Evolutionary conservation across 2,113 vertebrate genomes (phyloP), one percentile per base, ranked within the genome.

Genomic region (Gracilinanus agilis): DNA sequence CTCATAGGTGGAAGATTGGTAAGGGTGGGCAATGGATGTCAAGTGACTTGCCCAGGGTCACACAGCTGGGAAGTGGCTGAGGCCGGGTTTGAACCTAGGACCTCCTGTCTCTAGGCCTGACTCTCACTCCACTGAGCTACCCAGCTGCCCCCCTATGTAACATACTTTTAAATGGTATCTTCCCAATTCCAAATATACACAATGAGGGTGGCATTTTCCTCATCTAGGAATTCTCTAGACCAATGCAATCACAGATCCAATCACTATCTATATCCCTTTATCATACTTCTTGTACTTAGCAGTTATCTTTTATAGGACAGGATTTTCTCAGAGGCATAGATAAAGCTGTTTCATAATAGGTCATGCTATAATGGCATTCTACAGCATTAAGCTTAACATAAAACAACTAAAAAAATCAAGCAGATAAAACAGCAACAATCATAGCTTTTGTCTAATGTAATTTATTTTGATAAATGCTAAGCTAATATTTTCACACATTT

Each of bases 401-500:
- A 83, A 83, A 83, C n/a, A 83, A 83, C n/a, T 90, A 53, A 29
- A 90, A 53, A 53, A 44, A 90, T 29, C 10, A 90, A 90, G 44
- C 24, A 53, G 89, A 90, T 90, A 53, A 90, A 49, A 53, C 27
- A 90, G 49, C 49, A 29, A 24, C 44, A 44, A 53, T 49, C 16
- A 27, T 27, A 90, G 89, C 49, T 90, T 90, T 44, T 56, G 61
- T 34, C 55, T 91, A 92, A 94, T 44, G 49, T 95, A 90, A 94
- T 1, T 94, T 44, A 61, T 24, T 88, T 25, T 92, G 19, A 25
- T 94, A 88, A 90, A 88, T 40, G 29, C 89, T 95, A 95, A 92
- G 89, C 55, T 54, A 92, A 90, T 54, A 75, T 8, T 95, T 95
- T 94, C n/a, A 95, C 55, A 90, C 0, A 83, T n/a, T 92, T 88